A percentile compares a stretch with the other conserved stretches of the same genome.
Evolutionary conservation across 2,113 vertebrate genomes (phyloP).

Genomic region (Ptilonorhynchus violaceus): DNA sequence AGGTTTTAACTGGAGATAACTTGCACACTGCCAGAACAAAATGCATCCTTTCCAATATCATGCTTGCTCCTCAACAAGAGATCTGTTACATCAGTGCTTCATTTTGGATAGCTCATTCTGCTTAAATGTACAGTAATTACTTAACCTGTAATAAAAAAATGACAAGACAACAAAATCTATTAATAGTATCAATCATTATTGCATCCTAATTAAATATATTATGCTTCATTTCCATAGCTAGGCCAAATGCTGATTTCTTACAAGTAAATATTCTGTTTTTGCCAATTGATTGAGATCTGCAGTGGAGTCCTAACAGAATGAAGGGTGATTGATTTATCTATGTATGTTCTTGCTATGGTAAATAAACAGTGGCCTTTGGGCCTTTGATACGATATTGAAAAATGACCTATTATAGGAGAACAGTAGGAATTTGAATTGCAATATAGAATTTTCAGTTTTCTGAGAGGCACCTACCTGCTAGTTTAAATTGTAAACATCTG

Average conservation of each 20-base stretch:
- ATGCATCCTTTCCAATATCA: not conserved
- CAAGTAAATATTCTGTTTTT: not conserved
- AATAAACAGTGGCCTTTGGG: not conserved
- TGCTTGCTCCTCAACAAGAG: not conserved
- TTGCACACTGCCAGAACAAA: not conserved
- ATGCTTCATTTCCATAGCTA: not conserved
- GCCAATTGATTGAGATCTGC: not conserved
- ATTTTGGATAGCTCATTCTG: not conserved
- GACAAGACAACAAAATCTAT: not conserved
- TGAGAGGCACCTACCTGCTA: not conserved
- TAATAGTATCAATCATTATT: not conserved
- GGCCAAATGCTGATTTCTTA: not conserved
- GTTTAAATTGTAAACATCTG: conserved; percentile 4
- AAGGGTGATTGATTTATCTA: not conserved
- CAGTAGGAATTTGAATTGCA: not conserved
- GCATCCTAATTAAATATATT: not conserved
- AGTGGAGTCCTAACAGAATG: not conserved
- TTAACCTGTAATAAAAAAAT: not conserved
- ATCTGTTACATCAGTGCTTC: not conserved
- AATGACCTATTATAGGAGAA: not conserved
- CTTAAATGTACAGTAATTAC: not conserved
- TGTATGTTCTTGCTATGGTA: not conserved
- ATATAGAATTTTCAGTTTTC: not conserved
- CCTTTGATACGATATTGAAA: not conserved
- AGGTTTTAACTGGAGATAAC: not conserved